Percentiles rank a stretch among this genome's conserved stretches.
phyloP scores from a whole-genome alignment of 2,797 vertebrate species.

The Semotilus atromaculatus region DNA sequence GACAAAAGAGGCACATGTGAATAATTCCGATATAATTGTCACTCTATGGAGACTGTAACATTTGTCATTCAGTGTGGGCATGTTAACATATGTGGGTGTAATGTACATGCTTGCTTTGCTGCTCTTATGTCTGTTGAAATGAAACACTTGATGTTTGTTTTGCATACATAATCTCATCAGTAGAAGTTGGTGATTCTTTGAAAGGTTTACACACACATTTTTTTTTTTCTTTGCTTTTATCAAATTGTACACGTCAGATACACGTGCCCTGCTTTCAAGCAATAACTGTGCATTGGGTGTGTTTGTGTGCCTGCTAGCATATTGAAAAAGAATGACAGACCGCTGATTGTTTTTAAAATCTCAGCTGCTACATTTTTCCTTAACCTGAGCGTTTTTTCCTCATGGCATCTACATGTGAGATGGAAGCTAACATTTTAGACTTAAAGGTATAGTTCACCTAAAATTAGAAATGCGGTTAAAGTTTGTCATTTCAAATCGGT shows the following conservation, averaged over 20 bases:
- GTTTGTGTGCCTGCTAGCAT: conserved; percentile 48
- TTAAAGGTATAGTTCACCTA: not conserved
- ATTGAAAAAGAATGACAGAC: conserved; percentile 29
- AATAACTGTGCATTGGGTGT: conserved; percentile 63
- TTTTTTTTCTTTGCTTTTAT: not conserved
- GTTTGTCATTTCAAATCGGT: not conserved
- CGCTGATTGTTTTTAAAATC: conserved; percentile 20
- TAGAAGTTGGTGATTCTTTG: conserved; percentile 24
- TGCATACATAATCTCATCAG: conserved; percentile 31
- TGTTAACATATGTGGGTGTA: conserved; percentile 26
- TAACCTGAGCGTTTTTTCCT: not conserved
- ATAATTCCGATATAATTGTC: conserved; percentile 26
- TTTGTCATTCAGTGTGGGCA: conserved; percentile 43
- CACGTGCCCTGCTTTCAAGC: conserved; percentile 65
- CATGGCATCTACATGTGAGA: not conserved
- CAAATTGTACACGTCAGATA: conserved; percentile 23
- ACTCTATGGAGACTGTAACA: not conserved
- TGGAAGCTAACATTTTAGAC: not conserved
- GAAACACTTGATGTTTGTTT: conserved; percentile 47
- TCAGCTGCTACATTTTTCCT: conserved; percentile 8
- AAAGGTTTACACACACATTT: conserved; percentile 25
- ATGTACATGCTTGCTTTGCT: conserved; percentile 59
- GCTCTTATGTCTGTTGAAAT: conserved; percentile 53
- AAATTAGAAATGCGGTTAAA: not conserved
- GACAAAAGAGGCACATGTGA: conserved; percentile 29